These are phyloP conservation scores for Gibbula magus DNA, from an alignment of 2,888 invertebrate species.

Conservation along the genomic window DNA sequence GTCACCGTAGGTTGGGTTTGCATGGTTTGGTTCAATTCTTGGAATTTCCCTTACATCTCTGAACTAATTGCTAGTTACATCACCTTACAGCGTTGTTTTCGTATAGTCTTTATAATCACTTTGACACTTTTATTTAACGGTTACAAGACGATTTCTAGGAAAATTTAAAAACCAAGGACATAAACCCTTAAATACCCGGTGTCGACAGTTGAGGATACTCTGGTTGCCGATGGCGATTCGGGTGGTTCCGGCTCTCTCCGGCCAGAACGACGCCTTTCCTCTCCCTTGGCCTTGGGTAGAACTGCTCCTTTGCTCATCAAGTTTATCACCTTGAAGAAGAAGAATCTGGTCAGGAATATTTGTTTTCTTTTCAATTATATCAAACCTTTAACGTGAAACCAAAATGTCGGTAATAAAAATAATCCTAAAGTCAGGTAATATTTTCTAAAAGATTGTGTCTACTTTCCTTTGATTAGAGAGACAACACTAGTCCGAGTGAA, in stretches of 20 bases:
- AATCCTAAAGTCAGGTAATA: background rate
- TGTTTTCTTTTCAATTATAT: background rate
- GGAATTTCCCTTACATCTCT: too few species aligned
- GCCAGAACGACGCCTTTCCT: background rate
- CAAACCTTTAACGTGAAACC: background rate
- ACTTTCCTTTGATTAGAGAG: background rate
- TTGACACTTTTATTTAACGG: background rate
- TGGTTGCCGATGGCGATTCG: constrained; percentile 26
- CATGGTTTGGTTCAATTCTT: too few species aligned
- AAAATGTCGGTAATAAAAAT: background rate
- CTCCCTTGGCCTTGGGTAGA: constrained; percentile 17
- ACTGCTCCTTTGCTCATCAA: constrained; percentile 39
- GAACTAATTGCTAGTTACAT: too few species aligned
- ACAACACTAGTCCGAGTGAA: too few species aligned
- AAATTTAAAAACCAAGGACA: background rate
- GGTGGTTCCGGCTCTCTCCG: constrained; percentile 9
- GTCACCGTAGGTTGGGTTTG: too few species aligned
- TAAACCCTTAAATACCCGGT: too few species aligned
- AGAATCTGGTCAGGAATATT: background rate
- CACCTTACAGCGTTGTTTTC: too few species aligned
- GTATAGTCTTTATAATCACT: background rate
- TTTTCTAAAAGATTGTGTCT: background rate
- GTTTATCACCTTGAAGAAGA: constrained; percentile 38
- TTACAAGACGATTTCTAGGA: background rate
- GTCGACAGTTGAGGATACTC: constrained; percentile 36